Conservation (phyloP, 2,888 invertebrate species). For the Rapana venosa region DNA sequence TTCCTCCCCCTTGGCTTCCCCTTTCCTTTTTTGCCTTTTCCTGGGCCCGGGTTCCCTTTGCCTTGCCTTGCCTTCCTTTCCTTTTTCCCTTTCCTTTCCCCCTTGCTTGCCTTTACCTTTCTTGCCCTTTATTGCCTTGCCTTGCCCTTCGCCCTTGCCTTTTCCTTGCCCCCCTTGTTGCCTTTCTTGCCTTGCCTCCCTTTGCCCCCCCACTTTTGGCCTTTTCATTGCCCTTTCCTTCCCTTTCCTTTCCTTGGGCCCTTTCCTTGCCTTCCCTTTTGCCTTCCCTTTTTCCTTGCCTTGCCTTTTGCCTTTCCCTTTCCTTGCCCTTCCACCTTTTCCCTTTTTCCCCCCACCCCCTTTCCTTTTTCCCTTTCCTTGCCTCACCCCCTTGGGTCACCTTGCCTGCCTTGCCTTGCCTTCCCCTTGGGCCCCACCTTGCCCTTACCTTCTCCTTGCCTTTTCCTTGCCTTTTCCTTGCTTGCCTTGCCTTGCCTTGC, state of each 20-base stretch:
- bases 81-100: background rate
- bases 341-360: background rate
- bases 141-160: background rate
- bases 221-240: background rate
- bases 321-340: background rate
- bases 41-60: background rate
- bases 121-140: background rate
- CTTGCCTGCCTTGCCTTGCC: background rate
- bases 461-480: background rate
- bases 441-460: background rate
- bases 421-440: background rate
- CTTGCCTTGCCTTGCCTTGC: background rate
- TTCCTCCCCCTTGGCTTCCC: background rate
- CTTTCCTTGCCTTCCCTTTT: background rate
- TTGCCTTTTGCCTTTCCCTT: background rate
- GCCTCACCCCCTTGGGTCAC: background rate
- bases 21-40: background rate
- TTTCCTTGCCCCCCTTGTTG: background rate
- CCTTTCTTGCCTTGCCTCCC: background rate
- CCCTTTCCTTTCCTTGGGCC: background rate
- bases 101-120: background rate
- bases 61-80: background rate
- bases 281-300: background rate
- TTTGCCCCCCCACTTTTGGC: background rate
- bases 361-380: background rate